Percentiles rank a stretch among this genome's conserved stretches.
Conservation (phyloP, 2,888 invertebrate genomes). For the Yponomeuta plumbellus region DNA sequence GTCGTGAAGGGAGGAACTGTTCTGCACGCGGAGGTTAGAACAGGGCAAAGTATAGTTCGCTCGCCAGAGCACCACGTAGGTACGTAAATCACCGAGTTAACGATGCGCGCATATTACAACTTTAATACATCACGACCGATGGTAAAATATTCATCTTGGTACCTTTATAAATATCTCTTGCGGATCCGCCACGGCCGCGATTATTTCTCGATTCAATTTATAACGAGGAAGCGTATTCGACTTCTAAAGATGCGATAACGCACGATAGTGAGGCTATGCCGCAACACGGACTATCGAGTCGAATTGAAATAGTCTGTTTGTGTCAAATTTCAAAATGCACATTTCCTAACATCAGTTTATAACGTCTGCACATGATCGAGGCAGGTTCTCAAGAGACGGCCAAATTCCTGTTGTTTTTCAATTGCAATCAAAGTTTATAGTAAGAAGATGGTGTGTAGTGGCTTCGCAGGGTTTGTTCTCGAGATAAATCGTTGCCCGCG, state of each 20-base stretch:
- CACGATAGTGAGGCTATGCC: not conserved
- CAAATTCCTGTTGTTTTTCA: too few relatives aligned
- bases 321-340: not conserved
- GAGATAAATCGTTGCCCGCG: constrained; percentile 54
- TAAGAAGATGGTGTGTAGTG: constrained; percentile 23
- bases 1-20: constrained; percentile 15
- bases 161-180: constrained; percentile 28
- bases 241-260: not conserved
- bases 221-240: constrained; percentile 26
- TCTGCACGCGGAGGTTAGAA: constrained; percentile 34
- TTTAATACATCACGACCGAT: constrained; percentile 41
- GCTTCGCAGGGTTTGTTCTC: constrained; percentile 31
- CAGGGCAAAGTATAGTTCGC: constrained; percentile 47
- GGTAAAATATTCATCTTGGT: constrained; percentile 42
- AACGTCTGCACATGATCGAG: too few relatives aligned
- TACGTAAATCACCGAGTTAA: constrained; percentile 61
- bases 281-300: too few relatives aligned
- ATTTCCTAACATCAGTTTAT: too few relatives aligned
- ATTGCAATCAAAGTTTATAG: constrained; percentile 24
- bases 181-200: constrained; percentile 22
- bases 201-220: constrained; percentile 27
- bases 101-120: constrained; percentile 58
- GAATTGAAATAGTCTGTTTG: not conserved
- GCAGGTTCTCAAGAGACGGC: too few relatives aligned
- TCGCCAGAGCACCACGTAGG: constrained; percentile 33